Conservation (phyloP, 2,113 vertebrate genomes). For the Scopus umbretta region DNA sequence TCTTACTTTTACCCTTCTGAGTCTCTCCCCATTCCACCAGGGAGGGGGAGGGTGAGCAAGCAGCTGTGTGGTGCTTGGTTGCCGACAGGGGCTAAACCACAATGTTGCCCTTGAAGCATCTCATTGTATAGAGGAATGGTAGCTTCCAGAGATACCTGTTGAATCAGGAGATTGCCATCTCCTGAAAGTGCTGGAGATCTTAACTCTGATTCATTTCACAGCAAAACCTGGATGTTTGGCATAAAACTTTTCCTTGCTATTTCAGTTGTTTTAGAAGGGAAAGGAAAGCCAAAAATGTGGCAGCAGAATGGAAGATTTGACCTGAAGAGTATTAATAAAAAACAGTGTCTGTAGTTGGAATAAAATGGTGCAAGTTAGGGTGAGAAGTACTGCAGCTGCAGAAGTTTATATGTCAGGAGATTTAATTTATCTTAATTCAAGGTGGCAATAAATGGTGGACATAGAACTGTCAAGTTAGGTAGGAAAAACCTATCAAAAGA, state of each 20-base stretch:
- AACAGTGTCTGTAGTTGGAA: not conserved
- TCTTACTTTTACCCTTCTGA: too few relatives aligned
- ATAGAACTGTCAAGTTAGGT: not conserved
- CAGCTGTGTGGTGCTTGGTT: too few relatives aligned
- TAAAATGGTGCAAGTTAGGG: not conserved
- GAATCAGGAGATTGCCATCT: not conserved
- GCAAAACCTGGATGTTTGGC: not conserved
- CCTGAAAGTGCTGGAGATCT: not conserved
- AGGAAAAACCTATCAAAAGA: not conserved
- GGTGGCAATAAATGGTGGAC: not conserved
- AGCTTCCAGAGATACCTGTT: not conserved
- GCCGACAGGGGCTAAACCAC: too few relatives aligned
- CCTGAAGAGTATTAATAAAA: not conserved
- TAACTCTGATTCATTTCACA: not conserved
- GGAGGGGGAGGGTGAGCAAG: too few relatives aligned
- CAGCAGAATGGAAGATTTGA: not conserved
- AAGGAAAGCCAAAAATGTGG: not conserved
- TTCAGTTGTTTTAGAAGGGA: not conserved
- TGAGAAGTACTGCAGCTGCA: not conserved
- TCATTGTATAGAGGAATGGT: not conserved
- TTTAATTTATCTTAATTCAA: not conserved
- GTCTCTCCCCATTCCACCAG: too few relatives aligned
- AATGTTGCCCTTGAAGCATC: not conserved
- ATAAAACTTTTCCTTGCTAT: not conserved
- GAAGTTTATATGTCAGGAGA: not conserved